phyloP scores from a whole-genome alignment of 1,140 invertebrate genomes.

The Leptopilina boulardi region DNA sequence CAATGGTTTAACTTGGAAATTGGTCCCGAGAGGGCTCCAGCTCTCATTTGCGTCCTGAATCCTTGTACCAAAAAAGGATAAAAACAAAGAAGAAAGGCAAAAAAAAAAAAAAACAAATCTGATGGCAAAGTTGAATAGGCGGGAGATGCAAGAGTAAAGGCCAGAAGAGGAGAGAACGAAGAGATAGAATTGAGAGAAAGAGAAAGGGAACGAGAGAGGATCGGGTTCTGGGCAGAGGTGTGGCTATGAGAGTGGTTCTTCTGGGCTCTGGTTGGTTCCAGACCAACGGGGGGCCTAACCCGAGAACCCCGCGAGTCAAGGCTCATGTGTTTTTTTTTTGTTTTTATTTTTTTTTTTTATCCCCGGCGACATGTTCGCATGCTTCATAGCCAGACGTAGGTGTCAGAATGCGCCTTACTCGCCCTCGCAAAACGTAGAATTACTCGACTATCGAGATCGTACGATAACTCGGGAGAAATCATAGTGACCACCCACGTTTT shows the following conservation, averaged over 20 bases:
- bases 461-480: conserved; percentile 71
- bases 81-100: conserved; percentile 44
- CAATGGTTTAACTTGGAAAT: conserved; percentile 28
- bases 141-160: conserved; percentile 50
- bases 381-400: conserved; percentile 67
- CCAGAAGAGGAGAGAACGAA: conserved; percentile 52
- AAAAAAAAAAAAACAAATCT: background rate
- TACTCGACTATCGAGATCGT: conserved; percentile 73
- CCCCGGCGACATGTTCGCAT: conserved; percentile 58
- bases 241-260: conserved; percentile 73
- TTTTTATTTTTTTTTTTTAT: conserved; percentile 43
- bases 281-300: conserved; percentile 73
- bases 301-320: conserved; percentile 54
- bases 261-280: conserved; percentile 74
- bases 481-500: conserved; percentile 74
- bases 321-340: conserved; percentile 39
- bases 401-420: conserved; percentile 70
- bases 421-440: conserved; percentile 64
- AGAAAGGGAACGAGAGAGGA: conserved; percentile 54
- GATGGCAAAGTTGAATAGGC: conserved; percentile 39
- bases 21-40: conserved; percentile 71
- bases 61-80: conserved; percentile 37
- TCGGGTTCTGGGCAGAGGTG: conserved; percentile 67
- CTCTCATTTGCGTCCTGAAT: conserved; percentile 57
- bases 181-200: conserved; percentile 52